Percentiles rank a stretch among this genome's conserved stretches.
These are phyloP conservation scores for Strongylocentrotus purpuratus DNA, from an alignment of 35 echinoderm and acorn worm genomes.

Conservation along the genomic window DNA sequence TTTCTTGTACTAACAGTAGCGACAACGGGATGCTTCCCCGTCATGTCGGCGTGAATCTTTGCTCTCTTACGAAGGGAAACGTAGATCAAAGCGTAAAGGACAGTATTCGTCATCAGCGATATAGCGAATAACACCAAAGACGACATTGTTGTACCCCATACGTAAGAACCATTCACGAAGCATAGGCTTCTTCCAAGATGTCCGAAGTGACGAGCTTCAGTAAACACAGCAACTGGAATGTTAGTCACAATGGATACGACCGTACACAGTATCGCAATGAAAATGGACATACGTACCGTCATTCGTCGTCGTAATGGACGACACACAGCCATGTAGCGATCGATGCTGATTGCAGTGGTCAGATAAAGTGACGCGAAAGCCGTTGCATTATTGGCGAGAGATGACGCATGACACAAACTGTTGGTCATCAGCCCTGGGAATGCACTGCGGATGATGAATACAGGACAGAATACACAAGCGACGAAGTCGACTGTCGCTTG, in stretches of 20 bases:
- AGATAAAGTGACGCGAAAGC: not conserved
- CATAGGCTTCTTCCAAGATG: not conserved
- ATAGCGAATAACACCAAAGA: not conserved
- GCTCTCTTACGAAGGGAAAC: not conserved
- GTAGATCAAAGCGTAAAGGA: not conserved
- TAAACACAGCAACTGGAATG: not conserved
- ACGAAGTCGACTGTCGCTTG: not conserved
- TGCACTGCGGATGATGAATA: not conserved
- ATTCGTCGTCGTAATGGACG: not conserved
- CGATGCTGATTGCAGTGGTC: conserved; percentile 17
- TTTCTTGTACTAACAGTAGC: not conserved
- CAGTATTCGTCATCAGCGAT: not conserved
- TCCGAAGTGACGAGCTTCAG: not conserved
- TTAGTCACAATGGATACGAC: no score
- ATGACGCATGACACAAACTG: not conserved
- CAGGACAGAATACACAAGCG: not conserved
- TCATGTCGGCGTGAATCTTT: not conserved
- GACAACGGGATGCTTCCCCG: not conserved
- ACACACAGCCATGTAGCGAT: conserved; percentile 27
- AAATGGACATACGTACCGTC: not conserved
- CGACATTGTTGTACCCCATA: not conserved
- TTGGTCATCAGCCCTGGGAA: not conserved
- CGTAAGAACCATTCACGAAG: not conserved
- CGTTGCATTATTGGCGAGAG: not conserved
- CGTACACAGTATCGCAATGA: not conserved